Base-by-base conservation (phyloP, 1,140 invertebrate genomes). In the Drosophila lini region DNA sequence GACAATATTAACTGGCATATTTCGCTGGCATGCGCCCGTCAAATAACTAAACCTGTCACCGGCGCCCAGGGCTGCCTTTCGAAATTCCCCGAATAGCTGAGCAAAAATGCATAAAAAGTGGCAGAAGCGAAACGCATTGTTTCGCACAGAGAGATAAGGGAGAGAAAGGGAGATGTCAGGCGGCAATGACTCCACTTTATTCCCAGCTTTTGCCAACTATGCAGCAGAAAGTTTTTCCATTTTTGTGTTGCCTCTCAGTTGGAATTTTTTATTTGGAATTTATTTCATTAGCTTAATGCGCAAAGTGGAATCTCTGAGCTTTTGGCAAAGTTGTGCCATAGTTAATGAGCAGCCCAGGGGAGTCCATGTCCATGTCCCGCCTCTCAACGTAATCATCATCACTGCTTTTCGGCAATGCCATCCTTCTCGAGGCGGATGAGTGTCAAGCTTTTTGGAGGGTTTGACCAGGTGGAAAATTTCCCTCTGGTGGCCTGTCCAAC, bases 281-380 rank as follows among this genome's bases (percentile, higher is more conserved):
- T 70, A 57, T 80, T 80, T 83, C 77, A 88, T 88, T 89, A 88
- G 84, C 73, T 70, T 89, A 88, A 83, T 83, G 50, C 77, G 61
- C 53, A 40, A 80, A 80, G 60, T 59, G 68, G 84, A 83, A 88
- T 83, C 62, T 68, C 56, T 47, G 42, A 22, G 52, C 78, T 68
- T 70, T 68, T n/a, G 42, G 16, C 65, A 59, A 68, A 83, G 56
- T 78, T 84, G 62, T 48, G 78, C 48, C 78, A 80, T 69, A 74
- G 59, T 73, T 77, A 63, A 60, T 64, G 69, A 50, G 57, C 34
- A 56, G 47, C 50, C 32, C 47, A 32, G n/a, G 55, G 31, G 44
- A 47, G 53, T 38, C 42, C 45, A 15, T 22, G 68, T 19, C 31
- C 50, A 36, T 44, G 31, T 44, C 32, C 32, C 28, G n/a, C 28